Base-by-base conservation (phyloP, 2,797 vertebrate genomes). In the Lutjanus argentimaculatus region DNA sequence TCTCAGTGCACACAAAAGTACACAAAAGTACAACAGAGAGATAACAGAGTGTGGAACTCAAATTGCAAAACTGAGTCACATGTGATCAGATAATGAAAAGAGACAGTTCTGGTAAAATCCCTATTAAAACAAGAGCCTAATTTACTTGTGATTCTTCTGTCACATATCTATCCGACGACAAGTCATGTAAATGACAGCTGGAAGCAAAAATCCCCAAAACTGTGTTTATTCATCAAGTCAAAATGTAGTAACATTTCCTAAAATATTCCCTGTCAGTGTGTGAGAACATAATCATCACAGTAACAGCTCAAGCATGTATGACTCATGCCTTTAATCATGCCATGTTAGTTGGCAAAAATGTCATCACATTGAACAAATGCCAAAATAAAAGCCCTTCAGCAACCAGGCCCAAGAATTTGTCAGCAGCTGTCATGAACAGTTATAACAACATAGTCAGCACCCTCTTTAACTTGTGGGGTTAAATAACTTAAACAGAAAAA, bases 271-370 rank as follows among this genome's bases (percentile, higher is more conserved):
- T 67, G 74, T 79, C 73, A 69, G 46, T 58, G 53, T 36, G 72
- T 19, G 21, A 45, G 62, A 75, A 69, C 70, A 63, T 62, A 69
- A 79, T 70, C 36, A 66, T 80, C 67, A 45, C 22, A 53, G 42
- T 52, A 68, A 79, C 40, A 75, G 43, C 55, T 59, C 68, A 69
- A 64, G 51, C 56, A 79, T 66, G 77, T 49, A 63, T 89, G 86
- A 85, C 78, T 91, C 85, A 85, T 70, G 77, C 46, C 73, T 84
- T 76, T 83, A 79, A 76, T 79, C 48, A 53, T 57, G 65, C 15
- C 72, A 77, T 63, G 71, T 75, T 80, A 72, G 74, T 25, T 75
- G 56, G 75, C 64, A 67, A 84, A 90, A 86, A 67, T 72, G 61
- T 89, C 86, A 83, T 76, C 80, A 67, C 36, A 52, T 10, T 73